Evolutionary conservation across 2,888 invertebrate species (phyloP), one percentile per base, ranked within the genome.

Genomic region (Drosophila melanosoma): DNA sequence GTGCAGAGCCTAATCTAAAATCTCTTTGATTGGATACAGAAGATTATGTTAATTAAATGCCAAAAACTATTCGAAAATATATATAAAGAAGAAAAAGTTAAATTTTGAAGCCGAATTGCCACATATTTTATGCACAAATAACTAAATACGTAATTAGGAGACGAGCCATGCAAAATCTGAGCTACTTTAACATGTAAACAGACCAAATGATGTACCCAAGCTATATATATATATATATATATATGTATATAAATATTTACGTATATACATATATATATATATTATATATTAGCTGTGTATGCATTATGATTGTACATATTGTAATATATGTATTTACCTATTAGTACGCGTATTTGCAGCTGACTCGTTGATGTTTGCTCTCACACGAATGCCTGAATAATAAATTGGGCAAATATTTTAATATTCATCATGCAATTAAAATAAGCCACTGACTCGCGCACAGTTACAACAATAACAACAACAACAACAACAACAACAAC

Each of bases 371-470:
- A 73, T 82, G 82, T 70, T 81, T 66, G 79, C 77, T 73, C 82
- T 45, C 45, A 71, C 83, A 81, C 81, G 75, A 74, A 82, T 79
- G 88, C 87, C 79, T 87, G 82, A 90, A 89, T 91, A 91, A 91
- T 83, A 89, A 91, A 91, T 91, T 91, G 76, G 69, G 83, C 85
- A 87, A 90, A 88, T 90, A 90, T 90, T 91, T 87, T 90, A 91
- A 91, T 91, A 91, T 91, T 91, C 91, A 91, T 90, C 90, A 91
- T 87, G 87, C 91, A 91, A 91, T 91, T 91, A 90, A 89, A 87
- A 82, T 90, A 90, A 89, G 89, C 90, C 73, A 66, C 67, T 64
- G 49, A 70, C 63, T 67, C 76, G 71, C 79, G 75, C 56, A 60
- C 64, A 74, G 20, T 23, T 23, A 42, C 63, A 57, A 48, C 68